A percentile compares a stretch with the other conserved stretches of the same genome.
phyloP scores from a whole-genome alignment of 2,113 vertebrate species.

The Taurulus bubalis region DNA sequence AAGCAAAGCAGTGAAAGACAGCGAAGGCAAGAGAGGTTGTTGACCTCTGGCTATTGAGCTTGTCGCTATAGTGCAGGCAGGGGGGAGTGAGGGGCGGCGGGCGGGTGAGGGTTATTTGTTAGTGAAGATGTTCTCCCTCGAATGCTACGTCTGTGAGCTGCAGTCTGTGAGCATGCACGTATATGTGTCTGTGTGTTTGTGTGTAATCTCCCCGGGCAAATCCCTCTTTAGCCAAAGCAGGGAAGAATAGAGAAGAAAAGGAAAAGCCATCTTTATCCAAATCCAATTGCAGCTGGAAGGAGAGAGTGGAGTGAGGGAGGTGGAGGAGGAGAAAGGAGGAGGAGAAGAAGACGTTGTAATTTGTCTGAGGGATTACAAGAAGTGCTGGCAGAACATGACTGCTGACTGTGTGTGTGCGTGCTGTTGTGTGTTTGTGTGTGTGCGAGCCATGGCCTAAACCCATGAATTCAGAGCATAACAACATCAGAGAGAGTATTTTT shows the following conservation, averaged over 20 bases:
- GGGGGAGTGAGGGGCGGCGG: background rate
- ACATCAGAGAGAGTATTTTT: conserved; percentile 61
- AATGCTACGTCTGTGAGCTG: conserved; percentile 58
- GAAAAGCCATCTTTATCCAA: conserved; percentile 87
- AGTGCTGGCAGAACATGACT: conserved; percentile 80
- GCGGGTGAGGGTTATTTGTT: conserved; percentile 50
- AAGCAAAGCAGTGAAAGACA: conserved; percentile 52
- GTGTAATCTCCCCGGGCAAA: conserved; percentile 84
- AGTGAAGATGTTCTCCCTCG: conserved; percentile 75
- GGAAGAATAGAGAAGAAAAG: conserved; percentile 84
- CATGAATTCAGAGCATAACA: conserved; percentile 61
- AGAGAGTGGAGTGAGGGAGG: conserved; percentile 66
- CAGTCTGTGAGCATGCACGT: conserved; percentile 38
- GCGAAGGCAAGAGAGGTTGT: conserved; percentile 63
- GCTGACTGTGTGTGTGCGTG: conserved; percentile 26
- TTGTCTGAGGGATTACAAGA: conserved; percentile 86
- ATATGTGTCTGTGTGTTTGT: conserved; percentile 55
- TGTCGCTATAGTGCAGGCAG: conserved; percentile 49
- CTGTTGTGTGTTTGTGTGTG: background rate
- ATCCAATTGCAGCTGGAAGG: conserved; percentile 85
- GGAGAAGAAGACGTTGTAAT: conserved; percentile 82
- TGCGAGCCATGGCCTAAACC: conserved; percentile 56
- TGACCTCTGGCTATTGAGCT: conserved; percentile 75
- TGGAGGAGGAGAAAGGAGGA: conserved; percentile 71
- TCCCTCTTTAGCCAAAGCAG: conserved; percentile 83